Percentiles rank a stretch among this genome's conserved stretches.
These are phyloP conservation scores for Anthoscopus minutus DNA, from an alignment of 2,113 vertebrate species.

Conservation along the genomic window DNA sequence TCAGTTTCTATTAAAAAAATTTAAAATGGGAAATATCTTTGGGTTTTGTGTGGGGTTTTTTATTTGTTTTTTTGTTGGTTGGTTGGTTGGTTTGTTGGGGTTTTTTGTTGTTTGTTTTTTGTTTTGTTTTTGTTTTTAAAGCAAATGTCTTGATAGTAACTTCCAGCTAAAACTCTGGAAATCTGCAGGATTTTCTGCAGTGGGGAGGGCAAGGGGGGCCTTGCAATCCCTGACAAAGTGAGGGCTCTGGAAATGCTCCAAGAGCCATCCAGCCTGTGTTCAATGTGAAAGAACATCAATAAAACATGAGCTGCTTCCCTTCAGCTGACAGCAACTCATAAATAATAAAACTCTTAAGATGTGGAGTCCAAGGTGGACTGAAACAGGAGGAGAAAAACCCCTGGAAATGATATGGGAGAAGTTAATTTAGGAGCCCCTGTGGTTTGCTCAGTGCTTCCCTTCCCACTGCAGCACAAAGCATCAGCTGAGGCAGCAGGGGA, in stretches of 20 bases:
- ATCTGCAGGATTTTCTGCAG: background rate
- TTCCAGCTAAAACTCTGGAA: background rate
- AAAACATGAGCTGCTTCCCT: conserved; percentile 9
- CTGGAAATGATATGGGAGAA: background rate
- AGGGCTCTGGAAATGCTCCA: background rate
- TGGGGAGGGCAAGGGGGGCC: background rate
- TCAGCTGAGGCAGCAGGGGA: background rate
- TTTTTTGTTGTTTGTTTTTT: no score
- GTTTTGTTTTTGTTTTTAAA: no score
- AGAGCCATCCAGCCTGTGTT: background rate
- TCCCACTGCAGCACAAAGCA: background rate
- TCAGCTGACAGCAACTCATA: background rate
- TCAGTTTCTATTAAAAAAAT: background rate
- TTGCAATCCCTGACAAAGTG: background rate
- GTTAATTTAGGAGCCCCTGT: background rate
- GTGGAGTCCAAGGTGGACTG: background rate
- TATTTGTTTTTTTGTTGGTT: no score
- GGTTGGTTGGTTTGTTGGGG: no score
- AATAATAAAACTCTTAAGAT: background rate
- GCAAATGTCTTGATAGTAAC: background rate
- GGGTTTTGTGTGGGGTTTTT: no score
- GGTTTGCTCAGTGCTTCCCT: background rate
- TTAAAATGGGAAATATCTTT: no score
- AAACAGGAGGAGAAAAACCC: background rate
- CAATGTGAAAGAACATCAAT: background rate